These are phyloP conservation scores for Athalia cordata DNA, from an alignment of 2,888 invertebrate genomes.

Conservation along the genomic window DNA sequence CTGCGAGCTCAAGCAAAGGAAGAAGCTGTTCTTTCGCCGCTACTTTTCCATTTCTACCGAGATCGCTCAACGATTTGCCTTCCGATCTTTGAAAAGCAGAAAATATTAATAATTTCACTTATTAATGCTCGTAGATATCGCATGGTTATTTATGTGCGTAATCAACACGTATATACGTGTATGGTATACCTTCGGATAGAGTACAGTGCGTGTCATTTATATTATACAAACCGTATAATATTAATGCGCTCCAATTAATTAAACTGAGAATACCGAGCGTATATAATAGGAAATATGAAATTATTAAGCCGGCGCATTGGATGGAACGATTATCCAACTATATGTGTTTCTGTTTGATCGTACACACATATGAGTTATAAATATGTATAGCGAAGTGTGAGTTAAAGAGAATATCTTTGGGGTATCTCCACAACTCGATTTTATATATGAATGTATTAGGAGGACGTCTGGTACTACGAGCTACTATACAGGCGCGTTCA, in stretches of 20 bases:
- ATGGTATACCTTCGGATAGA: slow-evolving; percentile 40
- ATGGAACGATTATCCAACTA: slow-evolving; percentile 1
- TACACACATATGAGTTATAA: too few relatives aligned
- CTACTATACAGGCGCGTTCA: too few relatives aligned
- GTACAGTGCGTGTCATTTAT: background rate
- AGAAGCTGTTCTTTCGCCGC: too few relatives aligned
- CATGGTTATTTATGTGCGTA: slow-evolving; percentile 70
- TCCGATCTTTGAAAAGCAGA: too few relatives aligned
- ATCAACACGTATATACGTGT: slow-evolving; percentile 73
- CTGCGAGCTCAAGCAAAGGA: too few relatives aligned
- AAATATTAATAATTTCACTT: too few relatives aligned
- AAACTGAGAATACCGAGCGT: slow-evolving; percentile 15
- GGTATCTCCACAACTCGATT: too few relatives aligned
- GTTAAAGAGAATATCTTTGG: background rate
- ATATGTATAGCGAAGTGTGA: slow-evolving; percentile 10
- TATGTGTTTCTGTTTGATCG: background rate
- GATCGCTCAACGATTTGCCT: too few relatives aligned
- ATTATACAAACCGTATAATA: background rate
- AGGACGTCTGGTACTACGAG: too few relatives aligned
- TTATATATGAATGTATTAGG: too few relatives aligned
- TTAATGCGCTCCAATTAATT: slow-evolving; percentile 35
- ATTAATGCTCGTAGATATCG: too few relatives aligned
- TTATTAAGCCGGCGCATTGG: slow-evolving; percentile 2
- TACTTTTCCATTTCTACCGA: too few relatives aligned
- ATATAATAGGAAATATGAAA: slow-evolving; percentile 15